Base-by-base conservation (phyloP, 2,797 vertebrate species). In the Siniperca undulata region DNA sequence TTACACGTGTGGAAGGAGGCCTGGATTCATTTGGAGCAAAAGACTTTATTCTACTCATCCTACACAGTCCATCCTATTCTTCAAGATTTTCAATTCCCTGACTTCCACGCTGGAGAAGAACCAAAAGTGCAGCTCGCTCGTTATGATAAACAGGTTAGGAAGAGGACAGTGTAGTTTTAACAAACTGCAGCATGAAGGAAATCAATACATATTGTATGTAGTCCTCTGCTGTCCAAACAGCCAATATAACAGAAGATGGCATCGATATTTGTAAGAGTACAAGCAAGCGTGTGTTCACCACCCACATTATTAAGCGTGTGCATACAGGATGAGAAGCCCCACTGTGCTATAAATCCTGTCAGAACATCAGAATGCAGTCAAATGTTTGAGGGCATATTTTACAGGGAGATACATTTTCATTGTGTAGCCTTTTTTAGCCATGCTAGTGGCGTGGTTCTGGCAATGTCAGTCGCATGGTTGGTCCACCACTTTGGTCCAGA, bases 1-100 rank as follows among this genome's bases (percentile, higher is more conserved):
- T 88, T 89, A 53, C 88, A 89, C 71, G 76, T 86, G 90, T 72
- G 52, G 71, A 78, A 70, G 84, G 77, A 85, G 71, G 81, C 77
- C 79, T 76, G 86, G 86, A 90, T 88, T 89, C 71, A 78, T 84
- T 55, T 81, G 46, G 77, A 87, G 87, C 82, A 85, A 88, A 87
- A 80, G 72, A 38, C 76, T 79, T 69, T 81, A 75, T 80, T 84
- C 62, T 75, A 12, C 27, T 86, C 58, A 14, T 80, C 71, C 72
- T 65, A 38, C 83, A 60, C 44, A 62, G 61, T 65, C 66, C 74
- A n/a, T 61, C 53, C 52, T 62, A 61, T 78, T 82, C 78, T 84
- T 83, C 16, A 30, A 34, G 46, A 48, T 38, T 56, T 80, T 59
- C 40, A 52, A 9, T 50, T 76, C 42, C 20, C 68, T 27, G 55